These are phyloP conservation scores for Parazoanthus atlanticus DNA, from an alignment of 92 coral and sea anemone species.

Conservation along the genomic window DNA sequence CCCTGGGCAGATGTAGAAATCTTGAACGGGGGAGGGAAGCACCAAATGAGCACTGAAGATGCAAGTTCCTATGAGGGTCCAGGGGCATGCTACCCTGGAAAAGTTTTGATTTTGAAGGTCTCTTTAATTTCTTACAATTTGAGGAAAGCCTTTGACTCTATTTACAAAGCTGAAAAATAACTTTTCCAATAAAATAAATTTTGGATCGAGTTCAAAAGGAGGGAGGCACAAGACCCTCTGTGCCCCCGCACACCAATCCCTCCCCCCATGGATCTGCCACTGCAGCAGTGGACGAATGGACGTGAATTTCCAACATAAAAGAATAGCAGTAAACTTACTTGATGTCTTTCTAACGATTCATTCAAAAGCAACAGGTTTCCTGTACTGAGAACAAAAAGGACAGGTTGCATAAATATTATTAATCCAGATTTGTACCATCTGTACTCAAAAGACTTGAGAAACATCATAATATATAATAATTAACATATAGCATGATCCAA, in stretches of 20 bases:
- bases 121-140: no score
- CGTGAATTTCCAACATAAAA: no score
- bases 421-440: neutral
- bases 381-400: constrained; percentile 58
- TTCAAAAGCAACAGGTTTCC: constrained; percentile 93
- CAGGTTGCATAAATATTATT: neutral
- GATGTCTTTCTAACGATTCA: constrained; percentile 80
- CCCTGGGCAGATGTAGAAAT: no score
- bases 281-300: no score
- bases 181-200: neutral
- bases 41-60: neutral
- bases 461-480: neutral
- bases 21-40: no score
- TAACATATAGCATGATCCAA: neutral
- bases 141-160: neutral
- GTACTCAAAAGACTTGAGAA: neutral
- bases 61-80: neutral
- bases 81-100: neutral
- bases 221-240: no score
- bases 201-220: no score
- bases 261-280: no score
- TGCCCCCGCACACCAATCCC: no score
- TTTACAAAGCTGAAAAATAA: neutral
- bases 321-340: constrained; percentile 59
- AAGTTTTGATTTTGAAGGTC: neutral